These are phyloP conservation scores for Liasis olivaceus DNA, from an alignment of 2,797 vertebrate genomes.

Conservation along the genomic window DNA sequence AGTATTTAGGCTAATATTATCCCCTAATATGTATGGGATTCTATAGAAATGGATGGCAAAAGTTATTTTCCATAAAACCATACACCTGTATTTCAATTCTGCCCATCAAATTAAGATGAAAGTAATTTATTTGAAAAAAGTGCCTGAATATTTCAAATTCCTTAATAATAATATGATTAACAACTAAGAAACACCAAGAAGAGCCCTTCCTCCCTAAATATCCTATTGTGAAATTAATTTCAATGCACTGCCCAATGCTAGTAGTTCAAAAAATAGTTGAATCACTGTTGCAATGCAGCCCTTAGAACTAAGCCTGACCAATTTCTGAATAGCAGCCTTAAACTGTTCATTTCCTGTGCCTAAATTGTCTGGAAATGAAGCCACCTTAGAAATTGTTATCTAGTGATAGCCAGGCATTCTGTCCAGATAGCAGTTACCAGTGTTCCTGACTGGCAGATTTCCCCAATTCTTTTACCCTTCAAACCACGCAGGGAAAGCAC, in stretches of 20 bases:
- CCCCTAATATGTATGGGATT: not conserved
- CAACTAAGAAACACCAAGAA: not conserved
- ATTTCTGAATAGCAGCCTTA: too few relatives aligned
- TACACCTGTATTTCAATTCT: not conserved
- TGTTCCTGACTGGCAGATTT: too few relatives aligned
- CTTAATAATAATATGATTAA: not conserved
- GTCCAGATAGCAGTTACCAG: too few relatives aligned
- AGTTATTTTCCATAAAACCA: not conserved
- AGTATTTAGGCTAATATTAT: not conserved
- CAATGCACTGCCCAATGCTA: not conserved
- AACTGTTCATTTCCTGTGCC: too few relatives aligned
- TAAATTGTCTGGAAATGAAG: too few relatives aligned
- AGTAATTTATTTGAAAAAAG: not conserved
- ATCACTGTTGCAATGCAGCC: not conserved
- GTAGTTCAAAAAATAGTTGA: not conserved
- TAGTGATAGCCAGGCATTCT: too few relatives aligned
- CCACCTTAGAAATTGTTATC: too few relatives aligned
- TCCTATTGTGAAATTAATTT: not conserved
- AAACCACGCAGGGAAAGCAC: too few relatives aligned
- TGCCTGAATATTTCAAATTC: not conserved
- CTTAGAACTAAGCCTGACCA: too few relatives aligned
- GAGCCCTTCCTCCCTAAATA: not conserved
- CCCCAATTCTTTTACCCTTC: too few relatives aligned
- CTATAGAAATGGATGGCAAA: not conserved
- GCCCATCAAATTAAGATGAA: not conserved